A percentile compares a stretch with the other conserved stretches of the same genome.
Evolutionary conservation across 2,888 invertebrate genomes (phyloP).

Genomic region (Orthonychiurus folsomi): DNA sequence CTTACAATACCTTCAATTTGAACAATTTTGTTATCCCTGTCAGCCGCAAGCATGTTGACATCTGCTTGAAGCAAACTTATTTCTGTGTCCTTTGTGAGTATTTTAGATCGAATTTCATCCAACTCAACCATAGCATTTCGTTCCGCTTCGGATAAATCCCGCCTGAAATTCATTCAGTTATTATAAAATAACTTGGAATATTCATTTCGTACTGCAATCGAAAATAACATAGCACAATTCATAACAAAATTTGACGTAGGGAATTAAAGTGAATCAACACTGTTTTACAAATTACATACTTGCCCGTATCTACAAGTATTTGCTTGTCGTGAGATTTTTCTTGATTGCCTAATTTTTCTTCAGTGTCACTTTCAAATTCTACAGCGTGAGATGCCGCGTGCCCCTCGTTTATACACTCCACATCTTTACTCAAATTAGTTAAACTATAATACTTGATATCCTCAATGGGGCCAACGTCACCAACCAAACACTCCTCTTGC

Average conservation of each 20-base stretch:
- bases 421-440: background rate
- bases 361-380: background rate
- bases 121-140: constrained; percentile 36
- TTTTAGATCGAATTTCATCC: constrained; percentile 38
- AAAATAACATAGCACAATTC: too few species aligned
- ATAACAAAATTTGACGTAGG: too few species aligned
- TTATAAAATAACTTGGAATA: background rate
- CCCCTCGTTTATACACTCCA: background rate
- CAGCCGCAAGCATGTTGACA: constrained; percentile 37
- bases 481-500: too few species aligned
- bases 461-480: too few species aligned
- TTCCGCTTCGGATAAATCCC: constrained; percentile 37
- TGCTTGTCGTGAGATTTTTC: background rate
- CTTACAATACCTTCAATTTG: constrained; percentile 40
- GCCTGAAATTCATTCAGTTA: constrained; percentile 32
- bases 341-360: background rate
- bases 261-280: too few species aligned
- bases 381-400: background rate
- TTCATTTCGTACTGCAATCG: too few species aligned
- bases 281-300: too few species aligned
- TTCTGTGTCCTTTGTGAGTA: constrained; percentile 39
- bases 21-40: constrained; percentile 38
- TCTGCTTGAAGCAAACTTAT: constrained; percentile 37
- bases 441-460: background rate
- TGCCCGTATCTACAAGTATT: too few species aligned